Evolutionary conservation across 2,888 invertebrate species (phyloP).

Genomic region (Laspeyria flexula): DNA sequence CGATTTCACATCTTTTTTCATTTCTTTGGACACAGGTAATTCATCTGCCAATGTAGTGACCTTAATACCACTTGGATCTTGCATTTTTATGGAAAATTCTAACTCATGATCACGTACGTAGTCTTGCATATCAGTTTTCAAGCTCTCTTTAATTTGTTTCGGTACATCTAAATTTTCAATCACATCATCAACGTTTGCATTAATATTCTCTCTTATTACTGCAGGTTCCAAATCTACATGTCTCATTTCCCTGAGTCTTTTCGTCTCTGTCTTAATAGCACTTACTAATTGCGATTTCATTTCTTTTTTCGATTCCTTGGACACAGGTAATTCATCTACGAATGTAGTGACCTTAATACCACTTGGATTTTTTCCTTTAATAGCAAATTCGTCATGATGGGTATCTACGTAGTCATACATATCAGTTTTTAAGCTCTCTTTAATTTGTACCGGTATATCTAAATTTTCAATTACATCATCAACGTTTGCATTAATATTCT

Average conservation of each 20-base stretch:
- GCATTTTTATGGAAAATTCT: neutral
- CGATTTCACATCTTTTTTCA: neutral
- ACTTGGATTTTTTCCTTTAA: neutral
- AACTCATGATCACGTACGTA: neutral
- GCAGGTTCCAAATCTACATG: neutral
- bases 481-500: neutral
- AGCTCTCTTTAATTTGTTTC: neutral
- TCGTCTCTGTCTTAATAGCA: neutral
- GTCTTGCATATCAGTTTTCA: neutral
- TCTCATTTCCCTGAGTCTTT: no score
- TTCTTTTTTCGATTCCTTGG: slow-evolving; percentile 1
- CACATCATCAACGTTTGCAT: neutral
- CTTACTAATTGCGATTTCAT: slow-evolving; percentile 2
- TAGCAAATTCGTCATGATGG: neutral
- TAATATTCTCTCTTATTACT: neutral
- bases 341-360: neutral
- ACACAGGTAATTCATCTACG: neutral
- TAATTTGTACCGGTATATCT: neutral
- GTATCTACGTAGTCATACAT: neutral
- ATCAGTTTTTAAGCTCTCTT: neutral
- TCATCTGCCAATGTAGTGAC: neutral
- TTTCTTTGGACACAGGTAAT: neutral
- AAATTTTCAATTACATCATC: neutral
- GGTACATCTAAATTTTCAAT: neutral
- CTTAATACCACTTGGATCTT: neutral